A percentile compares a stretch with the other conserved stretches of the same genome.
phyloP scores from a whole-genome alignment of 2,888 invertebrate genomes.

The Periphyllus acericola region DNA sequence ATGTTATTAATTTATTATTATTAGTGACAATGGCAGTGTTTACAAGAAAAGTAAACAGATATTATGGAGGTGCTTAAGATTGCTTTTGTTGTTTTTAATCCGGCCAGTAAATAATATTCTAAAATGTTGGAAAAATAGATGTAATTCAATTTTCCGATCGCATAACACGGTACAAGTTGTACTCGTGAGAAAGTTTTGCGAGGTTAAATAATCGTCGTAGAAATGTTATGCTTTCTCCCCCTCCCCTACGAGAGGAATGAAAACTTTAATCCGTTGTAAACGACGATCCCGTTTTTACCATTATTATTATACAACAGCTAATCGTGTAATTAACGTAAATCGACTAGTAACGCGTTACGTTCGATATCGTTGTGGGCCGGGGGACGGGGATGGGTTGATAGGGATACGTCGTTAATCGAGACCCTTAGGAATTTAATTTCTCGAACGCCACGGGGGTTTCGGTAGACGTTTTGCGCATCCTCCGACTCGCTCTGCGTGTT shows the following conservation, averaged over 20 bases:
- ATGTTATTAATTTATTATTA: no score
- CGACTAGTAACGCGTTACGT: background rate
- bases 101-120: background rate
- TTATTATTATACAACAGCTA: background rate
- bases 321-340: background rate
- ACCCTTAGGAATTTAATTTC: background rate
- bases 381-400: background rate
- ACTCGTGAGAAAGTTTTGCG: background rate
- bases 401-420: slow-evolving; percentile 1
- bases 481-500: background rate
- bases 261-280: background rate
- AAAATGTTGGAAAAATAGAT: background rate
- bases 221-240: background rate
- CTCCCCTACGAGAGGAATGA: background rate
- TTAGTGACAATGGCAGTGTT: no score
- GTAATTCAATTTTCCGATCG: background rate
- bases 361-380: background rate
- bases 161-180: background rate
- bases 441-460: background rate
- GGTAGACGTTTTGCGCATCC: background rate
- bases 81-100: no score
- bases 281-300: background rate
- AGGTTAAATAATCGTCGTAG: background rate
- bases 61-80: no score
- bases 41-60: no score